Evolutionary conservation across 2,797 vertebrate genomes (phyloP), one percentile per base, ranked within the genome.

Genomic region (Acrocephalus scirpaceus): DNA sequence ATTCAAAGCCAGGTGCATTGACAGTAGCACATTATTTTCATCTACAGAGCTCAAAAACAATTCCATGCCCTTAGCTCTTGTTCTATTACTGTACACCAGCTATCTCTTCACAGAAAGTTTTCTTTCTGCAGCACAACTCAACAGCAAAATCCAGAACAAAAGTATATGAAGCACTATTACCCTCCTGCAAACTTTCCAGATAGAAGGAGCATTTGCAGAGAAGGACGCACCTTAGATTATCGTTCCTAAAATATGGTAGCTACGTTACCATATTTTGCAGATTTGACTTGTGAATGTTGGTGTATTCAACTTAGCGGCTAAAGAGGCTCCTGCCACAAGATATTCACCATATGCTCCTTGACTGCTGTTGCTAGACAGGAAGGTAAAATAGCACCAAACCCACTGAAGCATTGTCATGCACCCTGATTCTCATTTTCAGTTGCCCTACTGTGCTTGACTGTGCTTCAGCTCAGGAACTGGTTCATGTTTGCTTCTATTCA

Each of bases 131-230:
- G 16, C n/a, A 13, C 38, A 47, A 21, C 9, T 51, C 32, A 36
- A 36, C 0, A 10, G n/a, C 38, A 80, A 88, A 85, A 72, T 65
- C 42, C 27, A 48, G 50, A 90, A 21, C 21, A 67, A 66, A 86
- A 79, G 4, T 9, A 19, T 16, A 36, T 17, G 36, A 67, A 56
- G 13, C 4, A 1, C 13, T 51, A 9, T 27, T 36, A 71, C 21
- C 13, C 7, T 57, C 20, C 57, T 58, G 45, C 16, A 91, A 83
- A 60, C 11, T 32, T 83, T 69, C 45, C 44, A n/a, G 11, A 30
- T 5, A n/a, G 45, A 76, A 48, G 20, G 18, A 77, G 5, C 22
- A 51, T 18, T 13, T 54, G 23, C 9, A 54, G 30, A 0, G 0
- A 78, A 74, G 9, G 11, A 36, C n/a, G 11, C 3, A 29, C 7